These are phyloP conservation scores for Galaxias olidus DNA, from an alignment of 2,797 vertebrate genomes.

Conservation along the genomic window DNA sequence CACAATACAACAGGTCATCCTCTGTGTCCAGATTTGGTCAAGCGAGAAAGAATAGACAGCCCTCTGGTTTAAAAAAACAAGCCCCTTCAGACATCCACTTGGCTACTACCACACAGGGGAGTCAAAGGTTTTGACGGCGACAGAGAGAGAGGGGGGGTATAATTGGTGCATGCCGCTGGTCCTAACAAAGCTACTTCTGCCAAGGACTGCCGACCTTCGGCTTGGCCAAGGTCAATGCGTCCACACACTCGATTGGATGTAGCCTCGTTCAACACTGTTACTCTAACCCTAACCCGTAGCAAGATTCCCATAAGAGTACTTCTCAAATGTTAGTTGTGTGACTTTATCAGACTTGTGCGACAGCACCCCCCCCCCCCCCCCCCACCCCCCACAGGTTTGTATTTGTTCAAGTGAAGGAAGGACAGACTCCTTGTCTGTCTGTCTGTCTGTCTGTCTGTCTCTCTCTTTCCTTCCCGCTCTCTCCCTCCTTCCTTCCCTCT, in stretches of 20 bases:
- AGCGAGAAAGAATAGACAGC: not conserved
- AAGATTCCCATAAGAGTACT: too few relatives aligned
- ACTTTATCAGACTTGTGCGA: too few relatives aligned
- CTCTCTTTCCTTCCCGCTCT: not conserved
- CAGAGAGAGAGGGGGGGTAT: slow-evolving; percentile 33
- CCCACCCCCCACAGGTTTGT: too few relatives aligned
- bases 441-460: not conserved
- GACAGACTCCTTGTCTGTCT: too few relatives aligned
- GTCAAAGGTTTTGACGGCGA: slow-evolving; percentile 31
- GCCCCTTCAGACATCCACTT: slow-evolving; percentile 50
- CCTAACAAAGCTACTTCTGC: slow-evolving; percentile 19
- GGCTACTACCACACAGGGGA: slow-evolving; percentile 27
- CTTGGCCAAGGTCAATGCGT: slow-evolving; percentile 30
- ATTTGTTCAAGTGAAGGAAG: too few relatives aligned
- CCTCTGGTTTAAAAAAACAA: slow-evolving; percentile 11
- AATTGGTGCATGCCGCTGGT: slow-evolving; percentile 42
- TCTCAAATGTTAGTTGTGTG: too few relatives aligned
- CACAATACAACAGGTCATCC: too few relatives aligned
- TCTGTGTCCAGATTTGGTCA: not conserved
- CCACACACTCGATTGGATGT: not conserved
- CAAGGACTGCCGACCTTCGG: slow-evolving; percentile 6
- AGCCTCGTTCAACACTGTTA: not conserved
- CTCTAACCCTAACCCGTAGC: too few relatives aligned
- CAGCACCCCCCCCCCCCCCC: too few relatives aligned
- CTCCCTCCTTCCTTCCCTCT: not conserved